Evolutionary conservation across 2,888 invertebrate genomes (phyloP).

Genomic region (Tillus elongatus): DNA sequence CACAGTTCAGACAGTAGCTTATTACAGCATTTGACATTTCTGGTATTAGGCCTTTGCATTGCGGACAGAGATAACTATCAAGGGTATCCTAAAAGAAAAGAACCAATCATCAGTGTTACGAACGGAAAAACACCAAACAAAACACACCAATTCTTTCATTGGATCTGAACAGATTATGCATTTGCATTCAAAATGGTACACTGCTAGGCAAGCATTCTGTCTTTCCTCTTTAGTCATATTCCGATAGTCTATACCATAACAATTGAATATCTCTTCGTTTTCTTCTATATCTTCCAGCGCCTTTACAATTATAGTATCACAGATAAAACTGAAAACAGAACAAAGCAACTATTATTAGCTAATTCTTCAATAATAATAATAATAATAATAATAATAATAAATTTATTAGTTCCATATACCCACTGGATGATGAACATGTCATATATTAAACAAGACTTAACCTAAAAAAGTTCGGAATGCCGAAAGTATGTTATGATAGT

Average conservation of each 20-base stretch:
- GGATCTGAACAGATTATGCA: constrained; percentile 59
- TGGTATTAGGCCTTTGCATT: constrained; percentile 35
- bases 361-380: no score
- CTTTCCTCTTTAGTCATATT: constrained; percentile 53
- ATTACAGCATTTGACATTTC: constrained; percentile 31
- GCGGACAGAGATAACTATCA: constrained; percentile 37
- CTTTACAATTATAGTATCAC: constrained; percentile 60
- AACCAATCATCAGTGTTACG: no score
- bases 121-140: no score
- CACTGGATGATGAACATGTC: no score
- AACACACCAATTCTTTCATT: constrained; percentile 31
- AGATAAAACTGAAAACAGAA: constrained; percentile 60
- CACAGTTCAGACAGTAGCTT: constrained; percentile 32
- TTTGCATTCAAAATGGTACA: constrained; percentile 71
- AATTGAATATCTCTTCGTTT: constrained; percentile 72
- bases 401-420: no score
- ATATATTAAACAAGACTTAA: no score
- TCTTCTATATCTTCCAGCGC: constrained; percentile 53
- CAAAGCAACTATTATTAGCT: no score
- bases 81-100: constrained; percentile 42
- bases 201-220: constrained; percentile 51
- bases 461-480: no score
- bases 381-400: no score
- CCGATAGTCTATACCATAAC: constrained; percentile 72
- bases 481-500: no score